Evolutionary conservation across 2,797 vertebrate genomes (phyloP).

Genomic region (Clarias pachynema): DNA sequence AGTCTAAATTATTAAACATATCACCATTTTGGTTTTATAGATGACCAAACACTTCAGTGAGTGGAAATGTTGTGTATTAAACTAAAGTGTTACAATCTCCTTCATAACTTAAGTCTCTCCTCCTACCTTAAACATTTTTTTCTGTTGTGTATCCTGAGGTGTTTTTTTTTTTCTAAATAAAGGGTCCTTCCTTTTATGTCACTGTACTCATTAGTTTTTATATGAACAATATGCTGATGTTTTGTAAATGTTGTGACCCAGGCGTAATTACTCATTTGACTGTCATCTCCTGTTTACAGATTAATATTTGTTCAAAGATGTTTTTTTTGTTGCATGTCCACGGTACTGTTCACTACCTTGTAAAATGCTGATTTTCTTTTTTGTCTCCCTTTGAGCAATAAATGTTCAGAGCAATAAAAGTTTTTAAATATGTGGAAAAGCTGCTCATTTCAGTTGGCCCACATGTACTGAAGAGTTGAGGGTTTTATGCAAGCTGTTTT

Average conservation of each 20-base stretch:
- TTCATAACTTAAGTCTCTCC: no score
- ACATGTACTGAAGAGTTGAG: not conserved
- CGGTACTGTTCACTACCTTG: constrained; percentile 39
- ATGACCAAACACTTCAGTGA: not conserved
- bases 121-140: not conserved
- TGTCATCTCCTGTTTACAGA: constrained; percentile 40
- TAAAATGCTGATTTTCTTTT: constrained; percentile 24
- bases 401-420: constrained; percentile 25
- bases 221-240: constrained; percentile 10
- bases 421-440: not conserved
- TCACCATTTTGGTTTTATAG: not conserved
- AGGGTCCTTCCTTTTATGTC: not conserved
- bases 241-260: constrained; percentile 24
- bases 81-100: not conserved
- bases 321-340: not conserved
- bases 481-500: not conserved
- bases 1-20: not conserved
- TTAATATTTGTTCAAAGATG: not conserved
- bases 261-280: constrained; percentile 36
- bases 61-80: not conserved
- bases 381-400: constrained; percentile 49
- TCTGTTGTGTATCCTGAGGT: not conserved
- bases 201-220: not conserved
- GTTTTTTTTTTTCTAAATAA: not conserved
- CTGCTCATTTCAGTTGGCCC: not conserved